Percentiles rank a stretch among this genome's conserved stretches.
Conservation (phyloP, 2,797 vertebrate genomes). For the Muraenolepis orangiensis region DNA sequence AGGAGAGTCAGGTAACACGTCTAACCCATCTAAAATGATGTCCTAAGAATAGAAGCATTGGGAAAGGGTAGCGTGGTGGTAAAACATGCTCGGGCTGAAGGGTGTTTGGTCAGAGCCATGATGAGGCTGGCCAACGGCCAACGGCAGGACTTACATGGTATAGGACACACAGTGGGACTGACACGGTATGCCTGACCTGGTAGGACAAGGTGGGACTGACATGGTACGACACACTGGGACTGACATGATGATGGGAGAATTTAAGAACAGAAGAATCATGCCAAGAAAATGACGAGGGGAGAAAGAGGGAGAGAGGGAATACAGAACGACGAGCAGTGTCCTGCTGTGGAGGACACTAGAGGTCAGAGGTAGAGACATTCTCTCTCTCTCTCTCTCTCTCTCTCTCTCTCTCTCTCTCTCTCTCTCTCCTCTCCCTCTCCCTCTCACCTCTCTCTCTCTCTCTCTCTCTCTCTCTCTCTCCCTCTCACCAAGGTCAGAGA, state of each 20-base stretch:
- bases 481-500: conserved; percentile 56
- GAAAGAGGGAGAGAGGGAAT: not conserved
- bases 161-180: too few relatives aligned
- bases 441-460: not conserved
- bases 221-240: too few relatives aligned
- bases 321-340: not conserved
- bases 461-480: conserved; percentile 16
- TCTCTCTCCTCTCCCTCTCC: conserved; percentile 4
- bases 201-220: too few relatives aligned
- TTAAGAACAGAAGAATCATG: not conserved
- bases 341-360: not conserved
- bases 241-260: not conserved
- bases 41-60: not conserved
- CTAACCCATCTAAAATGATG: not conserved
- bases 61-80: too few relatives aligned
- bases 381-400: not conserved
- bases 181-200: too few relatives aligned
- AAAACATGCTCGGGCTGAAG: too few relatives aligned
- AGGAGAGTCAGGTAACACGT: not conserved
- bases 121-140: too few relatives aligned
- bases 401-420: not conserved
- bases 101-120: too few relatives aligned
- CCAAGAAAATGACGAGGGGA: not conserved
- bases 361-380: conserved; percentile 34
- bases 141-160: too few relatives aligned